Base-by-base conservation (phyloP, 2,113 vertebrate species). In the Eolophus roseicapilla region DNA sequence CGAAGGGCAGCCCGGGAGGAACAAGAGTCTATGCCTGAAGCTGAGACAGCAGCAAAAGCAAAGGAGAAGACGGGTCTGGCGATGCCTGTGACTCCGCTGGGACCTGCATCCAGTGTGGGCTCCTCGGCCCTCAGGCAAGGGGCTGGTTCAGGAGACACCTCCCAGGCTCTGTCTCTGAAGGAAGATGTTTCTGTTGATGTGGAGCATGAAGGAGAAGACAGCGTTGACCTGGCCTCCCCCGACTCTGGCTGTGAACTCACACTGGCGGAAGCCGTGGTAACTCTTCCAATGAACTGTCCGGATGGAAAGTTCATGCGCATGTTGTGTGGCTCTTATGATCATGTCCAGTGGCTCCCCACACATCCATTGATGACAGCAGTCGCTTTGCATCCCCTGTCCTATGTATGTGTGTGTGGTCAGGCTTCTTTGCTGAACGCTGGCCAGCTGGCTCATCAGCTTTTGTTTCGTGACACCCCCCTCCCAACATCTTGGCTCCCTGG, bases 241-340 rank as follows among this genome's bases (percentile, higher is more conserved):
- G 98, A 98, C 91, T 98, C 98, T 4, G 98, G 98, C 97, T 98
- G 98, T 6, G 97, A 98, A 94, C 97, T 98, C 78, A 98, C 97
- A 49, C 96, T 98, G 96, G 97, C 97, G 24, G 98, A 98, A 97
- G 96, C 97, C 47, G 88, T 97, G 98, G 98, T 98, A 98, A 98
- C 97, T 97, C 93, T 96, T 90, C 95, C 95, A 33, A 71, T 96
- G 96, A 97, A 93, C 96, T 79, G 84, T 82, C 96, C 91, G 2
- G 95, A 67, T 1, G 77, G 96, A 94, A 93, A 93, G 92, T 97
- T 91, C 95, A 78, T 96, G 94, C 91, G 98, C 98, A 98, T 98
- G 98, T 93, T 97, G 50, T 81, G 96, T 98, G 95, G 97, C 97
- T 91, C 95, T 84, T 97, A 92, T 97, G 95, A 90, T 88, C 97